These are phyloP conservation scores for Gadus macrocephalus DNA, from an alignment of 2,113 vertebrate genomes.

Conservation along the genomic window DNA sequence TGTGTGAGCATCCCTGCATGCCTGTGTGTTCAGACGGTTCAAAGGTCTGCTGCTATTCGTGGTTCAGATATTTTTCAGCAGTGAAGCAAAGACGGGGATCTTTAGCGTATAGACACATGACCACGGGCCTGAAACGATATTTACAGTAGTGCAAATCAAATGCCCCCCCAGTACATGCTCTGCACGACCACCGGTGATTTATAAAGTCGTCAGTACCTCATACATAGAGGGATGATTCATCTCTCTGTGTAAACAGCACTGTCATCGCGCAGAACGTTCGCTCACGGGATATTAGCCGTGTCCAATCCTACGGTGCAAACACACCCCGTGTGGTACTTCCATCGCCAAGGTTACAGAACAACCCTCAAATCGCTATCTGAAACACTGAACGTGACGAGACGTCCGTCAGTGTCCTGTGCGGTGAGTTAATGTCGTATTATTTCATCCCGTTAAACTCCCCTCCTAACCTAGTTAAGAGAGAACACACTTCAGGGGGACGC, in stretches of 20 bases:
- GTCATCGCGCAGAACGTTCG: too few relatives aligned
- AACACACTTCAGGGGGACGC: conserved; percentile 38
- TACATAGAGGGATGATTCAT: neutral
- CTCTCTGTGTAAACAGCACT: neutral
- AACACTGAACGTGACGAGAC: too few relatives aligned
- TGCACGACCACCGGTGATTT: neutral
- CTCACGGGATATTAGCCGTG: too few relatives aligned
- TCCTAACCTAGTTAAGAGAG: conserved; percentile 10
- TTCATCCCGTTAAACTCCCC: too few relatives aligned
- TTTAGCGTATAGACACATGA: conserved; percentile 6
- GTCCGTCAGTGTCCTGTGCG: too few relatives aligned
- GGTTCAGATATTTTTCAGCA: conserved; percentile 10
- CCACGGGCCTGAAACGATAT: neutral
- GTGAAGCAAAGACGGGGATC: conserved; percentile 16
- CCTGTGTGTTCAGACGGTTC: neutral
- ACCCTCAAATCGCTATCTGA: conserved; percentile 11
- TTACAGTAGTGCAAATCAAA: neutral
- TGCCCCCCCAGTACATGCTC: neutral
- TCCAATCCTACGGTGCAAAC: too few relatives aligned
- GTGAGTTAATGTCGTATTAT: too few relatives aligned
- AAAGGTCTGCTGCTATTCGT: conserved; percentile 33
- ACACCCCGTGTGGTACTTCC: too few relatives aligned
- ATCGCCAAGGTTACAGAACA: too few relatives aligned
- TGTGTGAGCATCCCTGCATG: neutral
- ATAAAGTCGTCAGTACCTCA: neutral